Conservation (phyloP, 2,888 invertebrate species). For the Lepetodrilus schrolli region DNA sequence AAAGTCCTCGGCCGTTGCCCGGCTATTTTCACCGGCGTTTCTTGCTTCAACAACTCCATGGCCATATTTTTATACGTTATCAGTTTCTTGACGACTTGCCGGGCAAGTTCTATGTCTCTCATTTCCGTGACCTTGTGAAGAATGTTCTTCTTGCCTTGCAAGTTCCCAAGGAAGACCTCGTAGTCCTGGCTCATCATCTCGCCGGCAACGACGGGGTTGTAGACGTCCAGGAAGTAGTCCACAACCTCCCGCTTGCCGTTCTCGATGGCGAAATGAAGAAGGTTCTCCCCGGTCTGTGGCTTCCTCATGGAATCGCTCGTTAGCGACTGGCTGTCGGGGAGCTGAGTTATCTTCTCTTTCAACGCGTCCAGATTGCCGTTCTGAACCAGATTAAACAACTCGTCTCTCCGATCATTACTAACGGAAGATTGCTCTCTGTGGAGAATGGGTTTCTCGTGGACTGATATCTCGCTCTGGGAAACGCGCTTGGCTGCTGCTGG, state of each 20-base stretch:
- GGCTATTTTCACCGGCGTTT: conserved; percentile 61
- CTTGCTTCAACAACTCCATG: conserved; percentile 45
- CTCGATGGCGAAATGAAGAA: conserved; percentile 57
- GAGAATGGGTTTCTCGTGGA: neutral
- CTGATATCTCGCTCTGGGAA: conserved; percentile 23
- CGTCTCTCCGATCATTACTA: neutral
- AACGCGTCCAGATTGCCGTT: conserved; percentile 18
- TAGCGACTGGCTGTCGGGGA: neutral
- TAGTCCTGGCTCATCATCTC: conserved; percentile 50
- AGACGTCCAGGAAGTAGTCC: conserved; percentile 14
- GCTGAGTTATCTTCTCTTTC: neutral
- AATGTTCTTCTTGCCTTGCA: conserved; percentile 59
- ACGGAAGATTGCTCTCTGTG: neutral
- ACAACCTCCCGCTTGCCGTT: conserved; percentile 44
- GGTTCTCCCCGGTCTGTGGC: conserved; percentile 49
- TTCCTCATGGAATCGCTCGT: conserved; percentile 30
- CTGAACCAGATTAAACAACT: conserved; percentile 1
- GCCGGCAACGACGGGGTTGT: conserved; percentile 28
- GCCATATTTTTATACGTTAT: conserved; percentile 13
- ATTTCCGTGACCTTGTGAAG: conserved; percentile 66
- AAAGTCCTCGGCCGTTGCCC: conserved; percentile 70
- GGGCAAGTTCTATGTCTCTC: conserved; percentile 54
- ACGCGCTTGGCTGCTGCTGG: neutral
- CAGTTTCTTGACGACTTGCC: conserved; percentile 34
- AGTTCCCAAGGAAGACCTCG: conserved; percentile 45